phyloP scores from a whole-genome alignment of 2,113 vertebrate genomes.

The Muscicapa adusta region DNA sequence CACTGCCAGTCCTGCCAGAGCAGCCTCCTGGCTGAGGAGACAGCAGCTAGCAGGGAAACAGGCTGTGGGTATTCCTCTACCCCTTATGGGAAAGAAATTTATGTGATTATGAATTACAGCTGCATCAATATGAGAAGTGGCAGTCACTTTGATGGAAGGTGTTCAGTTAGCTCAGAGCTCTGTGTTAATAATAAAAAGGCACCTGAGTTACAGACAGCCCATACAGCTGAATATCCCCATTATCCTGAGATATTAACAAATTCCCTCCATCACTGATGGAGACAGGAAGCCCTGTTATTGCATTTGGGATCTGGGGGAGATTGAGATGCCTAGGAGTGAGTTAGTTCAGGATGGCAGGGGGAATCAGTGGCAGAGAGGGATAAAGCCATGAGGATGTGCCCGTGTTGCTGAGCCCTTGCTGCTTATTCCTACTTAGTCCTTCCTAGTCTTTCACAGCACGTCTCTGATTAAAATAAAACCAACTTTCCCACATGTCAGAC shows the following conservation, averaged over 20 bases:
- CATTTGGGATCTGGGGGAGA: not conserved
- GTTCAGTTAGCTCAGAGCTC: not conserved
- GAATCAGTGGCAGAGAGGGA: accelerated
- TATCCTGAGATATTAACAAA: not conserved
- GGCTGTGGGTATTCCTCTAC: not conserved
- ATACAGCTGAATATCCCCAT: not conserved
- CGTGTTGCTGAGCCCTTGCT: not conserved
- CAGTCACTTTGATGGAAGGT: not conserved
- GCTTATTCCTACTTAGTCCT: not conserved
- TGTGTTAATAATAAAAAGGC: not conserved
- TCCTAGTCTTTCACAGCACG: not conserved
- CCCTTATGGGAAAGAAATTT: not conserved
- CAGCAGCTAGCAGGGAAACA: not conserved
- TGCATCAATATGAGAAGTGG: not conserved
- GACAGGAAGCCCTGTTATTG: not conserved
- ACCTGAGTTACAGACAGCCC: not conserved
- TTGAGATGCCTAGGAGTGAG: not conserved
- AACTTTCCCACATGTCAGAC: not conserved
- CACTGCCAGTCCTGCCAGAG: not conserved
- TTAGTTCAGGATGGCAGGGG: not conserved
- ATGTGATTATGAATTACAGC: not conserved
- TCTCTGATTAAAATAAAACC: not conserved
- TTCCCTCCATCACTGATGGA: not conserved
- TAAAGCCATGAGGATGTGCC: accelerated
- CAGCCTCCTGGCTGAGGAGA: not conserved